These are phyloP conservation scores for Scyliorhinus canicula DNA, from an alignment of 2,797 vertebrate genomes.

Conservation along the genomic window DNA sequence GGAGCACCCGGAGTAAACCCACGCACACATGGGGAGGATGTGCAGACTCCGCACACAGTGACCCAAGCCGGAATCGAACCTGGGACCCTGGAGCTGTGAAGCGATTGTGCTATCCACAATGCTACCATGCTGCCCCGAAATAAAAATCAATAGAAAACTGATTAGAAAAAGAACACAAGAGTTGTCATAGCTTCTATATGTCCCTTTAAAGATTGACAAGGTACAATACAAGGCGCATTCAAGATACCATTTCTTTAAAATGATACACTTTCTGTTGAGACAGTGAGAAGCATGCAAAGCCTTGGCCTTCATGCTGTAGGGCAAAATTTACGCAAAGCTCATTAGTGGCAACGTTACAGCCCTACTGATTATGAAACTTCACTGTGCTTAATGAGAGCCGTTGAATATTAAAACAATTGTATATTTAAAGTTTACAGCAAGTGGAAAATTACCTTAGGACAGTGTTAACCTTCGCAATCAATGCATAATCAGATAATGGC, in stretches of 20 bases:
- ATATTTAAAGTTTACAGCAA: conserved; percentile 56
- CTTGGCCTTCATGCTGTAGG: neutral
- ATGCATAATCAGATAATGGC: conserved; percentile 73
- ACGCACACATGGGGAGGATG: too few species aligned
- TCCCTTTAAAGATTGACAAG: neutral
- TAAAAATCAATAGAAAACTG: neutral
- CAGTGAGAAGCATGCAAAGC: conserved; percentile 43
- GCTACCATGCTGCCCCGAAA: too few species aligned
- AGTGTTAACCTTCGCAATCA: conserved; percentile 60
- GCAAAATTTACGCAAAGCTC: conserved; percentile 36
- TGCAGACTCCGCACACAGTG: too few species aligned
- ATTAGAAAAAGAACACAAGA: neutral
- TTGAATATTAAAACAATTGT: conserved; percentile 63
- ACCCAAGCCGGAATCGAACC: too few species aligned
- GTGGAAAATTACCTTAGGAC: conserved; percentile 58
- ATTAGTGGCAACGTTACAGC: conserved; percentile 45
- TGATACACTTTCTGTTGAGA: conserved; percentile 46
- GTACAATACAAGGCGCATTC: neutral
- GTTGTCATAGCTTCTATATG: neutral
- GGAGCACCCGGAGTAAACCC: too few species aligned
- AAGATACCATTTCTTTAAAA: neutral
- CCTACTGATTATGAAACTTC: conserved; percentile 44
- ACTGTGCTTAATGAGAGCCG: conserved; percentile 46
- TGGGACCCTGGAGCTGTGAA: too few species aligned
- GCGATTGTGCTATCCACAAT: too few species aligned